Conservation (phyloP, 1,140 invertebrate species). For the Sycophaga agraensis region DNA sequence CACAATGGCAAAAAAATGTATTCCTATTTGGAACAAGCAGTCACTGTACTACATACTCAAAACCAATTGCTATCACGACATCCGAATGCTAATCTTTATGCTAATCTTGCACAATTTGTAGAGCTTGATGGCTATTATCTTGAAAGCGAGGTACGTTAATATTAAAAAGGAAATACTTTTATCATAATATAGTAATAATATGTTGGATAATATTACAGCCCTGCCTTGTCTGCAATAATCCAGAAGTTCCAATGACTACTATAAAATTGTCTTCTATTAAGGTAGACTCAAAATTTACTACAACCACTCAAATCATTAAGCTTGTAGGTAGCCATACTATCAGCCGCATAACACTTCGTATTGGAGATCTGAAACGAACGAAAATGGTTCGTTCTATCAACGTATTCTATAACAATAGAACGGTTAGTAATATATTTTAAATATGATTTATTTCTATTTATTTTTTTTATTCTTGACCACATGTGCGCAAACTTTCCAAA, state of each 20-base stretch:
- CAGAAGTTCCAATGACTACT: slow-evolving; percentile 87
- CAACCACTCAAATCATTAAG: slow-evolving; percentile 96
- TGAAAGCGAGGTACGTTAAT: slow-evolving; percentile 79
- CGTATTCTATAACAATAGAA: slow-evolving; percentile 95
- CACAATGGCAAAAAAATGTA: slow-evolving; percentile 65
- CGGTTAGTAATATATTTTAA: slow-evolving; percentile 51
- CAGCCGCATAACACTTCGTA: slow-evolving; percentile 88
- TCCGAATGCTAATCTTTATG: slow-evolving; percentile 92
- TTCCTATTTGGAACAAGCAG: slow-evolving; percentile 81
- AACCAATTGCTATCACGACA: slow-evolving; percentile 87
- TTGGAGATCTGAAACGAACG: slow-evolving; percentile 92
- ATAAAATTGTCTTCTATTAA: slow-evolving; percentile 94
- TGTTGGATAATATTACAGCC: too few species aligned
- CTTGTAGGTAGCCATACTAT: slow-evolving; percentile 92
- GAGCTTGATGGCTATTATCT: slow-evolving; percentile 96
- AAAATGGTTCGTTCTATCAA: slow-evolving; percentile 97
- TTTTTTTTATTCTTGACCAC: neutral
- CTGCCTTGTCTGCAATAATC: slow-evolving; percentile 96
- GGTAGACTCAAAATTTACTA: slow-evolving; percentile 95
- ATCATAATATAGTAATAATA: too few species aligned
- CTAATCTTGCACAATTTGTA: slow-evolving; percentile 85
- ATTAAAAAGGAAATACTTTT: too few species aligned
- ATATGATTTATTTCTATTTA: neutral
- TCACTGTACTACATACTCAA: slow-evolving; percentile 81
- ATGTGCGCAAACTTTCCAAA: too few species aligned